Evolutionary conservation across 2,797 vertebrate species (phyloP).

Genomic region (Semotilus atromaculatus): DNA sequence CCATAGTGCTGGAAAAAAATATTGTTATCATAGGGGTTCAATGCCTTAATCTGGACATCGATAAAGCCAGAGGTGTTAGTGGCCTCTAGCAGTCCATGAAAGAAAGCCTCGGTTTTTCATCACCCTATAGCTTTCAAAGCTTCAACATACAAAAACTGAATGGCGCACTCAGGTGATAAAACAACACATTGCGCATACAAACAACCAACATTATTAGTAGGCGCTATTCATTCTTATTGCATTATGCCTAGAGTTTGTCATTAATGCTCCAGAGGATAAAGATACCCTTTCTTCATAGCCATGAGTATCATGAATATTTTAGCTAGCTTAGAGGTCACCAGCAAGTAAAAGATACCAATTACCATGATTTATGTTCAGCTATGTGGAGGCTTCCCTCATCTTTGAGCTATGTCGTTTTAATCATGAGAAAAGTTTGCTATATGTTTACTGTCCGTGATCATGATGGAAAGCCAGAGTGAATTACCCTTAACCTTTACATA

Average conservation of each 20-base stretch:
- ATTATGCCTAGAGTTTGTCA: neutral
- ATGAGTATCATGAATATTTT: constrained; percentile 20
- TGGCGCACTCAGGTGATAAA: neutral
- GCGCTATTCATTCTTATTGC: neutral
- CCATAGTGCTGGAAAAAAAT: neutral
- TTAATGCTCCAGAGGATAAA: constrained; percentile 1
- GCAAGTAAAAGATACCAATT: constrained; percentile 15
- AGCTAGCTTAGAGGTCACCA: constrained; percentile 20
- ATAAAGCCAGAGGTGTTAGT: neutral
- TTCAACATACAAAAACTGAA: neutral
- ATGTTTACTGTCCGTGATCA: constrained; percentile 2
- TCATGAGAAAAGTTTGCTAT: constrained; percentile 10
- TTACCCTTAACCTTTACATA: constrained; percentile 11
- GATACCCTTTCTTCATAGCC: neutral
- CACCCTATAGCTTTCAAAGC: neutral
- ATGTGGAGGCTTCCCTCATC: constrained; percentile 8
- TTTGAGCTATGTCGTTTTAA: neutral
- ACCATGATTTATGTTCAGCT: constrained; percentile 7
- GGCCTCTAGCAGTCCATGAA: neutral
- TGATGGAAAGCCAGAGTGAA: constrained; percentile 9
- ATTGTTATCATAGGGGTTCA: neutral
- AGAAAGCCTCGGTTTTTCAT: neutral
- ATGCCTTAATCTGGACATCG: constrained; percentile 11
- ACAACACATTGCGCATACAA: constrained; percentile 1
- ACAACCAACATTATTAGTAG: neutral